A percentile compares a stretch with the other conserved stretches of the same genome.
Conservation (phyloP, 2,113 vertebrate species). For the Austrofundulus limnaeus region DNA sequence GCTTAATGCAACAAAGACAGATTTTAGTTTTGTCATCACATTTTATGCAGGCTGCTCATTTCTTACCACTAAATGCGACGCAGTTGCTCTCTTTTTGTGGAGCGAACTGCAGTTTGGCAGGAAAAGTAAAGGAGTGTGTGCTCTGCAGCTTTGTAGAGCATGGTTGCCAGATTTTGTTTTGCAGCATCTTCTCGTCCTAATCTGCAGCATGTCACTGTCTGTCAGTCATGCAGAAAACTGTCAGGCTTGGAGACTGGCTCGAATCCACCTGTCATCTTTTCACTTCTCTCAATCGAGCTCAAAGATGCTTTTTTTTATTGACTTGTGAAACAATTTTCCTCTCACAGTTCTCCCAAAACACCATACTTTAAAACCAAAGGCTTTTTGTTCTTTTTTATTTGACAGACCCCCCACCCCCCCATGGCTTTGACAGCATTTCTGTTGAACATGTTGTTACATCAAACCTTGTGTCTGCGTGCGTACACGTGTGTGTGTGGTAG, state of each 20-base stretch:
- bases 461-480: slow-evolving; percentile 8
- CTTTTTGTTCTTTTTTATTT: slow-evolving; percentile 17
- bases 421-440: slow-evolving; percentile 30
- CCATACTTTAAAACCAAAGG: slow-evolving; percentile 20
- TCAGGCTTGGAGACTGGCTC: slow-evolving; percentile 47
- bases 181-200: slow-evolving; percentile 54
- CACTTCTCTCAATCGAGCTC: slow-evolving; percentile 11
- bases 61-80: slow-evolving; percentile 17
- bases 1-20: slow-evolving; percentile 21
- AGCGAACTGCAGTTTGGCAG: slow-evolving; percentile 10
- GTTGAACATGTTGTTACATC: slow-evolving; percentile 41
- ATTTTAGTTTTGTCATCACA: slow-evolving; percentile 13
- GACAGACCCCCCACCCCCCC: slow-evolving; percentile 6
- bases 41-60: slow-evolving; percentile 15
- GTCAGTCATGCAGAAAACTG: slow-evolving; percentile 65
- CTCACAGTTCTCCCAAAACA: slow-evolving; percentile 27
- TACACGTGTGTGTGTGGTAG: background rate
- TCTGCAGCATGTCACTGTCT: slow-evolving; percentile 57
- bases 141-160: slow-evolving; percentile 48
- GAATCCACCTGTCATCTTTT: slow-evolving; percentile 49
- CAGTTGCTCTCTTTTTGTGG: slow-evolving; percentile 9
- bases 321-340: slow-evolving; percentile 44
- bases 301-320: background rate
- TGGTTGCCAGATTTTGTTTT: slow-evolving; percentile 50
- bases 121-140: slow-evolving; percentile 11